Evolutionary conservation across 2,113 vertebrate genomes (phyloP).

Genomic region (Tachycineta bicolor): DNA sequence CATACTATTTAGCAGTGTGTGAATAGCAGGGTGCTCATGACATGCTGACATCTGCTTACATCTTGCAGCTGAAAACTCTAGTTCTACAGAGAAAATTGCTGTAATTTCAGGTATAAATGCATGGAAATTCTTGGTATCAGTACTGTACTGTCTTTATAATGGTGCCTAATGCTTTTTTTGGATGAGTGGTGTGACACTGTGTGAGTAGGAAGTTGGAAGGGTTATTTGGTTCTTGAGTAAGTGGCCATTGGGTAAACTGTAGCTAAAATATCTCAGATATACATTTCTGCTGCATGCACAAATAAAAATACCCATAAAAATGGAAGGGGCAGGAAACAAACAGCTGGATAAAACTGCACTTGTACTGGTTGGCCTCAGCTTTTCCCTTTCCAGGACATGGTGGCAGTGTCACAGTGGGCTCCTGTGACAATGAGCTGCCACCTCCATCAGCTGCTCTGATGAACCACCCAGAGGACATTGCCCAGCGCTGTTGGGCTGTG

Average conservation of each 20-base stretch:
- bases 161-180: not conserved
- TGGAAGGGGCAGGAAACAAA: not conserved
- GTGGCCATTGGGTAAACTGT: not conserved
- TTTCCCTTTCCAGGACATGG: not conserved
- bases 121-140: slow-evolving; percentile 48
- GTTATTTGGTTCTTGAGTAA: slow-evolving; percentile 23
- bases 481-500: not conserved
- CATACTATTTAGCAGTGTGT: slow-evolving; percentile 14
- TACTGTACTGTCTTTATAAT: slow-evolving; percentile 15
- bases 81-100: slow-evolving; percentile 53
- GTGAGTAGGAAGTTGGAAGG: not conserved
- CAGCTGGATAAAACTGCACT: not conserved
- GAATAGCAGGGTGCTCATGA: slow-evolving; percentile 54
- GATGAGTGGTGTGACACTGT: not conserved
- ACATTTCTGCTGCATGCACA: not conserved
- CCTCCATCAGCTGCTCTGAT: not conserved
- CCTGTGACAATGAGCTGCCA: not conserved
- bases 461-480: not conserved
- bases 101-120: slow-evolving; percentile 59
- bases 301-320: not conserved
- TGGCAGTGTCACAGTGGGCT: not conserved
- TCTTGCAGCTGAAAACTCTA: slow-evolving; percentile 44
- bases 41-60: slow-evolving; percentile 43
- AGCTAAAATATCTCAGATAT: not conserved
- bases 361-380: not conserved